phyloP scores from a whole-genome alignment of 2,888 invertebrate genomes.

The Hypena proboscidalis region DNA sequence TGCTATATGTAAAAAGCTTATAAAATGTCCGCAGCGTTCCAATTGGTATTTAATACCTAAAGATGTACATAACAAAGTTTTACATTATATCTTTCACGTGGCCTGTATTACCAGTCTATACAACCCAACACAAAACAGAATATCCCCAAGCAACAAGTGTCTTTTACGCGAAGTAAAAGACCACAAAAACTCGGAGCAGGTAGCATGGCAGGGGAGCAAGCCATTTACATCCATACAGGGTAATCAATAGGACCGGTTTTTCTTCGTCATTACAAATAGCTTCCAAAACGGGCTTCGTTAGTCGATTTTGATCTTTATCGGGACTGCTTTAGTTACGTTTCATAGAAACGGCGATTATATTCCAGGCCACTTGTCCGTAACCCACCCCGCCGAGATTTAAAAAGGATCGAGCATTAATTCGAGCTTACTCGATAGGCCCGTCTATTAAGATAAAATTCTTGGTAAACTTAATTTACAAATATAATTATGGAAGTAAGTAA shows the following conservation, averaged over 20 bases:
- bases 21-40: no score
- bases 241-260: slow-evolving; percentile 72
- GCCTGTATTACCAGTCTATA: slow-evolving; percentile 31
- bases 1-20: no score
- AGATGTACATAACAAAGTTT: no score
- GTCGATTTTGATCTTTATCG: slow-evolving; percentile 63
- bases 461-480: slow-evolving; percentile 2
- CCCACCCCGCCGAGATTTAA: slow-evolving; percentile 75
- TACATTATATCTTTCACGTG: slow-evolving; percentile 31
- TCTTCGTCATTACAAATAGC: slow-evolving; percentile 52
- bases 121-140: slow-evolving; percentile 61
- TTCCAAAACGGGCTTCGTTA: slow-evolving; percentile 50
- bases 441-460: slow-evolving; percentile 25
- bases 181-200: slow-evolving; percentile 78
- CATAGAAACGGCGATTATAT: slow-evolving; percentile 25
- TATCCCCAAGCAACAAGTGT: slow-evolving; percentile 81
- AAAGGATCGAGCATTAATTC: slow-evolving; percentile 60
- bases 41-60: no score
- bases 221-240: slow-evolving; percentile 70
- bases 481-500: neutral
- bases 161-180: slow-evolving; percentile 76
- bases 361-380: slow-evolving; percentile 57
- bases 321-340: slow-evolving; percentile 41
- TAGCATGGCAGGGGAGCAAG: slow-evolving; percentile 61
- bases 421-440: slow-evolving; percentile 31